phyloP scores from a whole-genome alignment of 2,113 vertebrate species.

The Semicossyphus pulcher region DNA sequence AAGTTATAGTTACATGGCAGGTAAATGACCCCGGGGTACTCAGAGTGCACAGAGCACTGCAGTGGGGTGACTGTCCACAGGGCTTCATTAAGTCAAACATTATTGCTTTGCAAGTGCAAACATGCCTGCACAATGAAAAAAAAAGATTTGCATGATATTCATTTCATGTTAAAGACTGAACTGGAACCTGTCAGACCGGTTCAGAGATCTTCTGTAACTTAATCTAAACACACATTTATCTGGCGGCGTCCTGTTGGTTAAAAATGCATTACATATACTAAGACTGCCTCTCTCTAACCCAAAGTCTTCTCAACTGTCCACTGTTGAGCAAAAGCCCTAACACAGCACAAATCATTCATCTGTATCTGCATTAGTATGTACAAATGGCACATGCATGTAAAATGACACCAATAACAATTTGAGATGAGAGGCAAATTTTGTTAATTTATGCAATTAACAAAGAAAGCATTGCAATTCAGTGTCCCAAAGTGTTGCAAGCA shows the following conservation, averaged over 20 bases:
- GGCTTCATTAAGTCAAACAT: not conserved
- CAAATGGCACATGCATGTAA: not conserved
- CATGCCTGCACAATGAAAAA: not conserved
- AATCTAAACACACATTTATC: not conserved
- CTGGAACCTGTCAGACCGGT: not conserved
- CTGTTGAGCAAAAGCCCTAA: not conserved
- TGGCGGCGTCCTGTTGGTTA: not conserved
- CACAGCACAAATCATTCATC: not conserved
- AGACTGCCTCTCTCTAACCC: no score
- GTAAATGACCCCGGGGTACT: no score
- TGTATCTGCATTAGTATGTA: not conserved
- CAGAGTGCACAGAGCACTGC: no score
- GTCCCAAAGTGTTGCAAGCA: not conserved
- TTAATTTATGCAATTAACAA: not conserved
- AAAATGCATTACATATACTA: not conserved
- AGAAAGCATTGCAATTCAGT: no score
- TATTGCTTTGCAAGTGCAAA: not conserved
- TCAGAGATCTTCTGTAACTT: not conserved
- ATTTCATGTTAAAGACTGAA: not conserved
- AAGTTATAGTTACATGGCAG: not conserved
- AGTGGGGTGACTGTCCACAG: not conserved
- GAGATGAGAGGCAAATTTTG: not conserved
- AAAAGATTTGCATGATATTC: not conserved
- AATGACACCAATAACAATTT: not conserved
- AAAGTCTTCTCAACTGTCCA: not conserved